A percentile compares a stretch with the other conserved stretches of the same genome.
phyloP scores from a whole-genome alignment of 2,888 invertebrate species.

The Leptinotarsa peninsularis region DNA sequence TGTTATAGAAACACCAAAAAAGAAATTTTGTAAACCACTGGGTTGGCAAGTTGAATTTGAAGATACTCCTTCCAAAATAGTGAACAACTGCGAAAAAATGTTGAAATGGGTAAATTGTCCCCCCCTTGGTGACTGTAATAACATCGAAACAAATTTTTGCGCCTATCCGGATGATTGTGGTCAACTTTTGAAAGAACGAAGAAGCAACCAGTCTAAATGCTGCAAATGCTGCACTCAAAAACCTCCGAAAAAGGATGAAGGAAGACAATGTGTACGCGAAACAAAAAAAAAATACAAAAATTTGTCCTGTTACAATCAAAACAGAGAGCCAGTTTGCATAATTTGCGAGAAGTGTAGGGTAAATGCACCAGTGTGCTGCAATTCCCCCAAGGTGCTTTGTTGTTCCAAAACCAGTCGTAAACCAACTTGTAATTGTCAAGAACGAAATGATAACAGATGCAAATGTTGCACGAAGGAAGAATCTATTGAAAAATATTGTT shows the following conservation, averaged over 20 bases:
- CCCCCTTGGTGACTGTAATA: conserved; percentile 48
- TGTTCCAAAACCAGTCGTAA: conserved; percentile 21
- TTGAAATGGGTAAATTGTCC: conserved; percentile 60
- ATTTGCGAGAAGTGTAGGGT: conserved; percentile 22
- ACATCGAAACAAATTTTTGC: conserved; percentile 23
- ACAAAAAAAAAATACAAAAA: conserved; percentile 18
- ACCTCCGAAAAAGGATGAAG: not conserved
- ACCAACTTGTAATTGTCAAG: not conserved
- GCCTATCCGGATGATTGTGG: conserved; percentile 21
- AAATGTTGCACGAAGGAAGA: conserved; percentile 19
- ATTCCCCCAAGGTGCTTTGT: not conserved
- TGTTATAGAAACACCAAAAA: conserved; percentile 57
- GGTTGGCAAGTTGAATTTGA: conserved; percentile 63
- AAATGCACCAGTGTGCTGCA: conserved; percentile 13
- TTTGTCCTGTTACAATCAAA: not conserved
- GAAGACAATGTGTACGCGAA: conserved; percentile 6
- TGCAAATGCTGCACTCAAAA: not conserved
- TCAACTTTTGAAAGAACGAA: conserved; percentile 14
- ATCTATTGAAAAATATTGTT: conserved; percentile 1
- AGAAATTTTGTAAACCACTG: conserved; percentile 53
- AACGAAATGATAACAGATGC: conserved; percentile 5
- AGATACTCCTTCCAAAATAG: conserved; percentile 60
- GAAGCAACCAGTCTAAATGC: conserved; percentile 1
- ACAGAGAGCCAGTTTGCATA: conserved; percentile 18
- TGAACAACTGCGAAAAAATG: conserved; percentile 59